Evolutionary conservation across 2,113 vertebrate genomes (phyloP).

Genomic region (Austrofundulus limnaeus): DNA sequence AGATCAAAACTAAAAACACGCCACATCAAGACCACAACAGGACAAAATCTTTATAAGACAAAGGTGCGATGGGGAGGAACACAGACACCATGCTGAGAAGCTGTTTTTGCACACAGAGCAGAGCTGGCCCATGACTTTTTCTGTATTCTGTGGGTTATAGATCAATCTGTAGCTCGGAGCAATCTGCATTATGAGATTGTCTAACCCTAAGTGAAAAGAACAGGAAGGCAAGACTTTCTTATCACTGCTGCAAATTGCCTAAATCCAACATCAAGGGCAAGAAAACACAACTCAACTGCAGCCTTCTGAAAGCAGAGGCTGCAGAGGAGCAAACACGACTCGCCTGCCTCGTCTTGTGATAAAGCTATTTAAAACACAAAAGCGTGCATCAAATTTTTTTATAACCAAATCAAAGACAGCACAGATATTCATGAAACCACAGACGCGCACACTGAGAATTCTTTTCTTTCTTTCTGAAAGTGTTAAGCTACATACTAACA

Average conservation of each 20-base stretch:
- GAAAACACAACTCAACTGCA: slow-evolving; percentile 33
- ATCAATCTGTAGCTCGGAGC: slow-evolving; percentile 49
- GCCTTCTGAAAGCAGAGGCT: slow-evolving; percentile 51
- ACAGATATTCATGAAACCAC: slow-evolving; percentile 41
- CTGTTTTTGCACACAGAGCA: slow-evolving; percentile 45
- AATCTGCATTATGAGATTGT: slow-evolving; percentile 51
- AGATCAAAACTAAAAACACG: slow-evolving; percentile 21
- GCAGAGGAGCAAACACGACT: slow-evolving; percentile 46
- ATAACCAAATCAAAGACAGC: slow-evolving; percentile 64
- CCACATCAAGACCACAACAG: background rate
- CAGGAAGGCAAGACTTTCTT: slow-evolving; percentile 43
- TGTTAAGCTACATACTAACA: slow-evolving; percentile 19
- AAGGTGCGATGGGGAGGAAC: slow-evolving; percentile 24
- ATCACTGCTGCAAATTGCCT: slow-evolving; percentile 43
- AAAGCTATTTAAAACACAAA: slow-evolving; percentile 42
- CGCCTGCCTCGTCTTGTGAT: slow-evolving; percentile 10
- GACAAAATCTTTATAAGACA: slow-evolving; percentile 23
- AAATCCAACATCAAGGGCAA: slow-evolving; percentile 34
- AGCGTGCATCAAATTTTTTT: slow-evolving; percentile 33
- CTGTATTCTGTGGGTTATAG: slow-evolving; percentile 41
- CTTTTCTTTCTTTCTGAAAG: slow-evolving; percentile 1
- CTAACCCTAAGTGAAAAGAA: slow-evolving; percentile 26
- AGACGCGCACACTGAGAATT: slow-evolving; percentile 32
- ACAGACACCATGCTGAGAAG: slow-evolving; percentile 39
- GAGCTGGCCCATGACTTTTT: slow-evolving; percentile 42